A percentile compares a stretch with the other conserved stretches of the same genome.
phyloP scores from a whole-genome alignment of 1,140 invertebrate species.

The Sesamia nonagrioides region DNA sequence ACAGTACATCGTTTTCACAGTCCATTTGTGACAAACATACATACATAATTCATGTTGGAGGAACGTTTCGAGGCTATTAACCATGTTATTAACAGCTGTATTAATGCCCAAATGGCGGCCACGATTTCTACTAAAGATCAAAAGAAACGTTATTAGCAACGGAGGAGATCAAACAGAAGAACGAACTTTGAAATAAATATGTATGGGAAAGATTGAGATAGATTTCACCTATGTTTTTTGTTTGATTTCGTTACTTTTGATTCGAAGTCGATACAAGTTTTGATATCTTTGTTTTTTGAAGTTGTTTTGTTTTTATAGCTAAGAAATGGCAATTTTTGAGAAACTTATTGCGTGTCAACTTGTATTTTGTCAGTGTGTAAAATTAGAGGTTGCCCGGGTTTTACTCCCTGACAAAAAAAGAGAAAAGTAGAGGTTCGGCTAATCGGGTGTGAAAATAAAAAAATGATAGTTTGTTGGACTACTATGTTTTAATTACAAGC shows the following conservation, averaged over 20 bases:
- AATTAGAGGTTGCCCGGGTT: too few relatives aligned
- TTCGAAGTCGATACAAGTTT: neutral
- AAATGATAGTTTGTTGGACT: too few relatives aligned
- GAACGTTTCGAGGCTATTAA: slow-evolving; percentile 36
- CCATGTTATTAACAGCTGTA: slow-evolving; percentile 34
- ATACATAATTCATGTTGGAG: slow-evolving; percentile 41
- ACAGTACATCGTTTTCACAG: slow-evolving; percentile 36
- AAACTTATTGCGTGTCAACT: too few relatives aligned
- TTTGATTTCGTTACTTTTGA: neutral
- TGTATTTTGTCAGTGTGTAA: too few relatives aligned
- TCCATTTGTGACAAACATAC: slow-evolving; percentile 29
- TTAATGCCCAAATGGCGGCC: slow-evolving; percentile 34
- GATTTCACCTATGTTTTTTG: slow-evolving; percentile 16
- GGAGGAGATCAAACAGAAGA: neutral
- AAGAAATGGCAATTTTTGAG: too few relatives aligned
- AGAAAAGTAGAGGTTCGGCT: too few relatives aligned
- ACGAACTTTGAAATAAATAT: slow-evolving; percentile 18
- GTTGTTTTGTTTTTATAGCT: neutral
- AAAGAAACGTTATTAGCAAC: neutral
- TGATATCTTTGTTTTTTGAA: neutral
- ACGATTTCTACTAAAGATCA: slow-evolving; percentile 17
- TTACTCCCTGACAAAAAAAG: too few relatives aligned
- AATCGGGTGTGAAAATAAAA: too few relatives aligned
- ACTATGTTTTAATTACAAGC: too few relatives aligned
- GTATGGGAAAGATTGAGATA: neutral